Evolutionary conservation across 2,797 vertebrate genomes (phyloP), one percentile per base, ranked within the genome.

Genomic region (Rhincodon typus): DNA sequence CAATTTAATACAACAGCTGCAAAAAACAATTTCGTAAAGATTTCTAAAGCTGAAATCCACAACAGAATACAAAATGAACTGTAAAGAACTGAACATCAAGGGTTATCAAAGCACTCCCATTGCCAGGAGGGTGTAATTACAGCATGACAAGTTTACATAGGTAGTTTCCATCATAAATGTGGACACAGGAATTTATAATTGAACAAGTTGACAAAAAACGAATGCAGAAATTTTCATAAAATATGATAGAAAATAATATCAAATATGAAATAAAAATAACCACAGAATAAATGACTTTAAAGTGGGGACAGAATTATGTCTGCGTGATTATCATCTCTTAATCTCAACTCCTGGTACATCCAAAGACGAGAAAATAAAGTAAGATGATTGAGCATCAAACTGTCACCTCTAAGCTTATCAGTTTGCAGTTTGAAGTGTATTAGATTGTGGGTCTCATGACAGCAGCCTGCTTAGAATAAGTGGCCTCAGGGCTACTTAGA

Each of bases 1-100:
- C 34, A 90, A 62, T 90, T 66, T 91, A 91, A 91, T 91, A 62
- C 30, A n/a, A 91, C 88, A 91, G 88, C 88, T 62, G 57, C 88
- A 91, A n/a, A 91, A 62, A 57, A 91, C 30, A 91, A 66, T 91
- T 91, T 91, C 17, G 13, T 62, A 57, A 91, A 91, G 27, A 90
- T 84, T 84, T 84, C 38, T 46, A n/a, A 62, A 66, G 88, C 53
- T 91, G 88, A 91, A 91, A 91, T 66, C 19, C 88, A 88, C 46
- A 38, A 84, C 82, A 84, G 82, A 84, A 84, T 84, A 46, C 82
- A 88, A 88, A 88, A 57, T 88, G 86, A 88, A 88, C 25, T 50
- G 86, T 88, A 88, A 88, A 88, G 50, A 88, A 53, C 86, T 88
- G 53, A 88, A 30, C 50, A 88, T 88, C 46, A n/a, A n/a, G n/a